A percentile compares a stretch with the other conserved stretches of the same genome.
Evolutionary conservation across 2,888 invertebrate genomes (phyloP).

Genomic region (Petrophora chlorosata): DNA sequence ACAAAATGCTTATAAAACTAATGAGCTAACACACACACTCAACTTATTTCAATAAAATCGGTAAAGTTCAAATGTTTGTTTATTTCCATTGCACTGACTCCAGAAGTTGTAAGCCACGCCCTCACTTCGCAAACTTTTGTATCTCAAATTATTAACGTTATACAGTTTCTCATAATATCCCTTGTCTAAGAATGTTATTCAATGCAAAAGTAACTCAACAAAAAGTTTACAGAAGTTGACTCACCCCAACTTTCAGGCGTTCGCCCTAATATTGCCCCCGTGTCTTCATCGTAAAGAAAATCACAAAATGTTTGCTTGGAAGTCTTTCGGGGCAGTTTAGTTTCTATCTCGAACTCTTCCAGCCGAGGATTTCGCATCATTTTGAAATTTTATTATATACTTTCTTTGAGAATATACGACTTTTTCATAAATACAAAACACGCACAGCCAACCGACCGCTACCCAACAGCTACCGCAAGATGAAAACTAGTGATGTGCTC

Average conservation of each 20-base stretch:
- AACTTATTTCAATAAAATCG: background rate
- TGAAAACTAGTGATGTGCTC: no score
- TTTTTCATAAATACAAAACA: slow-evolving; percentile 26
- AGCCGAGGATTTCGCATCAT: slow-evolving; percentile 65
- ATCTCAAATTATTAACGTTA: background rate
- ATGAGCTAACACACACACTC: no score
- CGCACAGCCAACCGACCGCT: slow-evolving; percentile 8
- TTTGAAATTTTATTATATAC: slow-evolving; percentile 29
- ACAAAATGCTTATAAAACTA: no score
- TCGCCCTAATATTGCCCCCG: slow-evolving; percentile 73
- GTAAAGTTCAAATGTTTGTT: slow-evolving; percentile 1
- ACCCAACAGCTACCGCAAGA: no score
- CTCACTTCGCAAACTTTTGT: background rate
- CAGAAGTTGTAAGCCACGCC: slow-evolving; percentile 15
- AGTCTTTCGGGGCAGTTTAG: slow-evolving; percentile 49
- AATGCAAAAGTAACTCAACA: background rate
- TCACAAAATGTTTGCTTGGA: slow-evolving; percentile 47
- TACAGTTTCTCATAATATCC: background rate
- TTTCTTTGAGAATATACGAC: slow-evolving; percentile 36
- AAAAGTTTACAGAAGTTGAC: slow-evolving; percentile 42
- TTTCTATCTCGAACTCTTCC: slow-evolving; percentile 71
- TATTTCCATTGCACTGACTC: slow-evolving; percentile 4
- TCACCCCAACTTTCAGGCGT: slow-evolving; percentile 82
- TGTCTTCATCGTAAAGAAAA: slow-evolving; percentile 71
- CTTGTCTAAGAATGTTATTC: background rate